Conservation (phyloP, 2,888 invertebrate species). For the Acrobasis consociella region DNA sequence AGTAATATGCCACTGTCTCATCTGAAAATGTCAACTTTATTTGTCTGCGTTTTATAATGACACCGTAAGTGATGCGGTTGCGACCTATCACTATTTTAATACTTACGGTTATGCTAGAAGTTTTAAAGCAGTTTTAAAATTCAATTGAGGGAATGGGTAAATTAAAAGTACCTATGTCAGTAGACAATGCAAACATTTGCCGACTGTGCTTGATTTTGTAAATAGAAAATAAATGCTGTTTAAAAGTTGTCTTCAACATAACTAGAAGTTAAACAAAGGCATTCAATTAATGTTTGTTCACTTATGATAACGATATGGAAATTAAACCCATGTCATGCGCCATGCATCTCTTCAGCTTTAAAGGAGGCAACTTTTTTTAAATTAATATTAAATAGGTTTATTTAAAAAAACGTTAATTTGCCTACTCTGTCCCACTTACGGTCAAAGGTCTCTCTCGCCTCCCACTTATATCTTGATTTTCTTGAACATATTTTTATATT, state of each 20-base stretch:
- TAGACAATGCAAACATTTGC: neutral
- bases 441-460: no score
- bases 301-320: neutral
- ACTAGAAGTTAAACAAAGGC: no score
- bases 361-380: no score
- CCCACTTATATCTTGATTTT: no score
- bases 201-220: neutral
- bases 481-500: no score
- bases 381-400: no score
- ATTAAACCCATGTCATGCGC: neutral
- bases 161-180: neutral
- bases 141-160: neutral
- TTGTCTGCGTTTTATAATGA: no score
- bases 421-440: no score
- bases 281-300: neutral
- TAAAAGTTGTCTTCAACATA: neutral
- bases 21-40: no score
- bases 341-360: neutral
- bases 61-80: neutral
- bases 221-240: slow-evolving; percentile 1
- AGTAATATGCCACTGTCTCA: no score
- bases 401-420: no score
- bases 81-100: neutral
- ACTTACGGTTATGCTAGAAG: no score
- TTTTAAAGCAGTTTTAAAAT: neutral